A percentile compares a stretch with the other conserved stretches of the same genome.
These are phyloP conservation scores for Scaptomyza graminum DNA, from an alignment of 1,140 invertebrate genomes.

Conservation along the genomic window DNA sequence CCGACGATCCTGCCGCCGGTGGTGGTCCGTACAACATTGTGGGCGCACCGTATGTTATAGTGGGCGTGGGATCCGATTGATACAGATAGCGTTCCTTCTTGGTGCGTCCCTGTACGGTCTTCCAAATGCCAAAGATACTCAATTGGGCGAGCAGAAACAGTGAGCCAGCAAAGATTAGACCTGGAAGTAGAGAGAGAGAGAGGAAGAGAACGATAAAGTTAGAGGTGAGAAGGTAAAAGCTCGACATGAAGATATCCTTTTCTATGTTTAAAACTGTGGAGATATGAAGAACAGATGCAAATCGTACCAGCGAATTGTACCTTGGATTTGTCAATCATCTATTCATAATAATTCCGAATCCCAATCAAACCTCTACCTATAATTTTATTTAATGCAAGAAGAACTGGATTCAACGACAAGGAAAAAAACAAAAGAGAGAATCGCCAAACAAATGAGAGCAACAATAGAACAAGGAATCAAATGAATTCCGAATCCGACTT, in stretches of 20 bases:
- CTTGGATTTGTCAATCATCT: no score
- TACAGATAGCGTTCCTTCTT: constrained; percentile 86
- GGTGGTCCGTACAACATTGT: constrained; percentile 76
- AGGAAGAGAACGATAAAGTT: background rate
- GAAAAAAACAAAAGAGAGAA: constrained; percentile 12
- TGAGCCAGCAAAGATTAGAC: constrained; percentile 73
- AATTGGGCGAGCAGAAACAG: constrained; percentile 77
- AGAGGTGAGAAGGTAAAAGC: no score
- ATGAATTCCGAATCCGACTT: constrained; percentile 40
- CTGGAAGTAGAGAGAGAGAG: constrained; percentile 38
- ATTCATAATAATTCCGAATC: background rate
- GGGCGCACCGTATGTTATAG: constrained; percentile 70
- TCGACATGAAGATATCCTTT: no score
- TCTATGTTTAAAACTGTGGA: no score
- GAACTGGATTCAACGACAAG: constrained; percentile 16
- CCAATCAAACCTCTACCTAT: background rate
- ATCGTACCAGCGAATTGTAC: no score
- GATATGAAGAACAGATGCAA: no score
- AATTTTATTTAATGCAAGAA: background rate
- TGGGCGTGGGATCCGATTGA: constrained; percentile 73
- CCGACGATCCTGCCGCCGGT: constrained; percentile 21
- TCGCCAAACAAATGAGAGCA: constrained; percentile 32
- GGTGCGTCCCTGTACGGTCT: constrained; percentile 89
- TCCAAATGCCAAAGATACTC: constrained; percentile 81
- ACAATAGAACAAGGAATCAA: constrained; percentile 44